Base-by-base conservation (phyloP, 2,888 invertebrate species). In the Epiblema foenella region DNA sequence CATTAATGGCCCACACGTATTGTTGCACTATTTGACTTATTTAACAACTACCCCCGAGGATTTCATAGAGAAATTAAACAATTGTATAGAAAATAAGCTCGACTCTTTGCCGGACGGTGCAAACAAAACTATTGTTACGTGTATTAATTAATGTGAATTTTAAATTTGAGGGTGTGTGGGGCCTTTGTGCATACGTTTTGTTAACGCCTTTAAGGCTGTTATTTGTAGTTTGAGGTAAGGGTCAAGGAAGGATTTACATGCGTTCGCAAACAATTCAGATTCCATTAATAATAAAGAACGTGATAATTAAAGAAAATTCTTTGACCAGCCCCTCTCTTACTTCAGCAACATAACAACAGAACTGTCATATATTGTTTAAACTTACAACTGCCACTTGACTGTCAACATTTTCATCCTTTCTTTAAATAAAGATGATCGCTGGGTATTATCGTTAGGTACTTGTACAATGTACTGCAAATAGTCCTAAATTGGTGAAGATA, bases 21-120 rank as follows among this genome's bases (percentile, higher is more conserved):
- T 93, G 93, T 93, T 85, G 85, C 88, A 90, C 88, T 91, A 91
- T 90, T 91, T 90, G 89, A 89, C 88, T 83, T 72, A 68, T 69
- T 73, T 62, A 88, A 89, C 88, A 83, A 87, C 87, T 84, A 85
- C 83, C 85, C 84, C 75, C 69, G 75, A 81, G 84, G 83, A 85
- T 83, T 83, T 84, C 77, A 78, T 62, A 89, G 88, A 89, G 86
- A 86, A 90, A 88, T 87, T 80, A 79, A 77, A 81, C 85, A 86
- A 87, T 85, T 87, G 85, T 87, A 89, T 89, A 82, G 88, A 90
- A 90, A 89, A 89, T 88, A 89, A 88, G 81, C 73, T 82, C 46
- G 46, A 46, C 86, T 89, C 89, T 88, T 89, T 89, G 89, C 79
- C 75, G 79, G 81, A 73, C 75, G 80, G 81, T 75, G 85, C 85